phyloP scores from a whole-genome alignment of 1,140 invertebrate species.

The Atopsyche davidsoni region DNA sequence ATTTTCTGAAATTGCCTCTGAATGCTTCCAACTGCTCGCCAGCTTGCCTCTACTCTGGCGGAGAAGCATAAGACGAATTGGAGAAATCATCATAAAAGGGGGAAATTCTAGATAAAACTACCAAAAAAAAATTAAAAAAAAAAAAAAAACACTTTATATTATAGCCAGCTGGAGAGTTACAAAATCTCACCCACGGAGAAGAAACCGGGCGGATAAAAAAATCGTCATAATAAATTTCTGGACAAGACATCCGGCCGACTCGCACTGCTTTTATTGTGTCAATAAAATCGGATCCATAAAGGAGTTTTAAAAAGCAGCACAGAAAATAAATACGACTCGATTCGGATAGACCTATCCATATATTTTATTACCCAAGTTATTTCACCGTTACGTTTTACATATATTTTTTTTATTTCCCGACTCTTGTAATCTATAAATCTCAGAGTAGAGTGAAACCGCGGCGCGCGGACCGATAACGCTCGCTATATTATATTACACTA shows the following conservation, averaged over 20 bases:
- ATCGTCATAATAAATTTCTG: constrained; percentile 6
- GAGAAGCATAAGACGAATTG: no score
- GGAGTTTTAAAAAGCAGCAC: neutral
- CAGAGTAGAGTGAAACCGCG: neutral
- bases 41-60: no score
- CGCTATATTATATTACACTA: no score
- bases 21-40: no score
- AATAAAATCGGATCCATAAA: constrained; percentile 3
- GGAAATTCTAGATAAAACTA: no score
- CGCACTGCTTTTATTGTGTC: neutral
- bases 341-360: neutral
- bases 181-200: no score
- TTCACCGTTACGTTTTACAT: neutral
- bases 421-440: constrained; percentile 1
- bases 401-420: neutral
- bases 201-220: constrained; percentile 1
- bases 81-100: no score
- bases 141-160: no score
- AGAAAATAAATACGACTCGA: neutral
- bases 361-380: constrained; percentile 2
- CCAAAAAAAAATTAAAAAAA: no score
- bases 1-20: no score
- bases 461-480: no score
- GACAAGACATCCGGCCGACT: neutral
- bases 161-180: no score